phyloP scores from a whole-genome alignment of 2,797 vertebrate species.

The Spheniscus humboldti region DNA sequence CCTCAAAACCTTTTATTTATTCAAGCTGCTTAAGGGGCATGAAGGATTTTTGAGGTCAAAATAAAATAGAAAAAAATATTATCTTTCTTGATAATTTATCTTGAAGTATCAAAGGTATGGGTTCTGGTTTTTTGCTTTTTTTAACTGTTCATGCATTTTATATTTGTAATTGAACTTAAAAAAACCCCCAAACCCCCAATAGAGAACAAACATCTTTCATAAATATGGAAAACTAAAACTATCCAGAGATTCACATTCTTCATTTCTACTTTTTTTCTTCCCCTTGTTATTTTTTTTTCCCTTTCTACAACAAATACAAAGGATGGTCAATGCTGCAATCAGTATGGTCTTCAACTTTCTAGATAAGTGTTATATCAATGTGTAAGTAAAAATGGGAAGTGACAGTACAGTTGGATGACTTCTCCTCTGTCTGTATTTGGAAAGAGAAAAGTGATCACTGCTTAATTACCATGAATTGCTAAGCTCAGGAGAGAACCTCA shows the following conservation, averaged over 20 bases:
- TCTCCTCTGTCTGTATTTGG: neutral
- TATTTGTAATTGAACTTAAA: neutral
- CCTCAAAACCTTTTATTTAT: neutral
- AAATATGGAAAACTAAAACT: neutral
- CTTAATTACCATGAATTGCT: neutral
- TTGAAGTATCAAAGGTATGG: neutral
- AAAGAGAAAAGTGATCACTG: neutral
- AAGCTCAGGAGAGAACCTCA: neutral
- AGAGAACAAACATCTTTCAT: neutral
- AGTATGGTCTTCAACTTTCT: neutral
- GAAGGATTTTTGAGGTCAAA: neutral
- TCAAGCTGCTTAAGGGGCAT: neutral
- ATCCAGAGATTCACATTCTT: neutral
- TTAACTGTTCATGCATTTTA: neutral
- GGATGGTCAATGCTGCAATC: neutral
- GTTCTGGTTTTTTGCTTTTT: neutral
- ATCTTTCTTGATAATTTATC: neutral
- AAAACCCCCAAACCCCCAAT: rapidly evolving
- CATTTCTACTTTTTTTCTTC: neutral
- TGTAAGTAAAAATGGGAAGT: neutral
- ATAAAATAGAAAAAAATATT: neutral
- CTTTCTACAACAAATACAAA: neutral
- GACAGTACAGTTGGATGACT: neutral
- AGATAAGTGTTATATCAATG: neutral
- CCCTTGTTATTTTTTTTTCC: neutral